Conservation (phyloP, 2,113 vertebrate species). For the Uria aalge region DNA sequence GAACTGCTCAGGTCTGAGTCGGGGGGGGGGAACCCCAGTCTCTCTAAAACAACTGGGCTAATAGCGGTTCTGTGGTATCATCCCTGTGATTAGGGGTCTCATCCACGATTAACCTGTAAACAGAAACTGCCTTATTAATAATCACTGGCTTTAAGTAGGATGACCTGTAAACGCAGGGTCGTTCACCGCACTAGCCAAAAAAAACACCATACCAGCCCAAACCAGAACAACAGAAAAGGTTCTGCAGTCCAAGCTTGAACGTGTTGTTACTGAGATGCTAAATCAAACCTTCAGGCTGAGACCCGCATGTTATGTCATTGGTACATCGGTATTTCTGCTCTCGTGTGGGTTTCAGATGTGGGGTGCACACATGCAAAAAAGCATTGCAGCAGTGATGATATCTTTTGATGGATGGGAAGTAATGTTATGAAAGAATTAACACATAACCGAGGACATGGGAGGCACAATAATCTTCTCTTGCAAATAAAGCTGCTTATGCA, state of each 20-base stretch:
- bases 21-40: not conserved
- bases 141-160: not conserved
- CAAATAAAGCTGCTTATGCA: not conserved
- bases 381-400: not conserved
- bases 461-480: accelerated
- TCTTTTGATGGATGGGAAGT: not conserved
- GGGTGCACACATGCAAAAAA: not conserved
- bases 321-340: not conserved
- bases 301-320: accelerated
- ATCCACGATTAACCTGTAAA: constrained; percentile 38
- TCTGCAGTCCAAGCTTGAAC: accelerated
- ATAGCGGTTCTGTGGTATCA: not conserved
- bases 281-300: not conserved
- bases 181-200: not conserved
- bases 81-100: constrained; percentile 19
- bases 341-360: not conserved
- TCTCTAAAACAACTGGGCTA: constrained; percentile 25
- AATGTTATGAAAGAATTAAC: not conserved
- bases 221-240: not conserved
- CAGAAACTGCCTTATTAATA: constrained; percentile 28
- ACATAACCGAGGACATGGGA: not conserved
- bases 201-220: not conserved
- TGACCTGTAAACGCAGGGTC: not conserved
- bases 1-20: not conserved
- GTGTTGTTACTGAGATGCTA: not conserved